These are phyloP conservation scores for Lophius americanus DNA, from an alignment of 2,797 vertebrate species.

Conservation along the genomic window DNA sequence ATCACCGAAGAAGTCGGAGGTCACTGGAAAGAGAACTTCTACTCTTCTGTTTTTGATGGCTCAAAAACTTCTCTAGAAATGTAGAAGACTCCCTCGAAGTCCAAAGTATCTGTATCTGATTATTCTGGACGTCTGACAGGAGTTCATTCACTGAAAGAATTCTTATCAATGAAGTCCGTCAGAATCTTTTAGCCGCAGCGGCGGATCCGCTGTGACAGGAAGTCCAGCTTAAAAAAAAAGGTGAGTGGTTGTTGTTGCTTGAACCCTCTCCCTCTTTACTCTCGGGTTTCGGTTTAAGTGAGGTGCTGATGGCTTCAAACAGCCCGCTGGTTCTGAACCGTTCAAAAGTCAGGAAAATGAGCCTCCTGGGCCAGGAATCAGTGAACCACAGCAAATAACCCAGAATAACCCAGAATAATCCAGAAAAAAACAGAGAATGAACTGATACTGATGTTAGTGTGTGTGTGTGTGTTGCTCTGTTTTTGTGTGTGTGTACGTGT, in stretches of 20 bases:
- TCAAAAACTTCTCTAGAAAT: not conserved
- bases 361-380: too few relatives aligned
- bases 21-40: not conserved
- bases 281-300: conserved; percentile 4
- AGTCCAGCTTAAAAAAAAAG: not conserved
- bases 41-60: not conserved
- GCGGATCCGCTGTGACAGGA: not conserved
- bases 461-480: too few relatives aligned
- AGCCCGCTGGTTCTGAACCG: accelerated
- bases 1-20: not conserved
- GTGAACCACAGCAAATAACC: too few relatives aligned
- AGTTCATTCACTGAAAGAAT: too few relatives aligned
- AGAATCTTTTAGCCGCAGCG: not conserved
- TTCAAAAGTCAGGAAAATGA: too few relatives aligned
- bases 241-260: not conserved
- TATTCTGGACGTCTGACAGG: not conserved
- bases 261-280: conserved; percentile 14
- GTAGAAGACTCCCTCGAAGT: too few relatives aligned
- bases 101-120: not conserved
- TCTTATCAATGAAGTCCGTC: not conserved
- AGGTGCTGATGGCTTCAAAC: not conserved
- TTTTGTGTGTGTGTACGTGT: too few relatives aligned
- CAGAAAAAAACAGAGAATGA: too few relatives aligned
- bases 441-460: too few relatives aligned
- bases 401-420: not conserved